Evolutionary conservation across 2,797 vertebrate genomes (phyloP), one percentile per base, ranked within the genome.

Genomic region (Pterois miles): DNA sequence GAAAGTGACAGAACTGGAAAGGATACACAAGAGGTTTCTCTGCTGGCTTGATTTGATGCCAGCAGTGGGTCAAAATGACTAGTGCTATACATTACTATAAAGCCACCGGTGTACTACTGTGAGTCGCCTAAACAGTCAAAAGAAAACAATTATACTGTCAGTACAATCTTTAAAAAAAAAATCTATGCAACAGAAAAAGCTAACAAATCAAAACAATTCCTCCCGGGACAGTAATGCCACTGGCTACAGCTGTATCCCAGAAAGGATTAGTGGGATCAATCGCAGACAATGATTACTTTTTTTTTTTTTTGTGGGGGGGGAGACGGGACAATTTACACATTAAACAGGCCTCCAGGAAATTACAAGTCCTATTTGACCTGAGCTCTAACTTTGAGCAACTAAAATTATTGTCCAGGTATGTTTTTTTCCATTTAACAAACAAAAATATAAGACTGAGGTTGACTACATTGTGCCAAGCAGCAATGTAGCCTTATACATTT

Each of bases 201-300:
- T 8, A 33, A 33, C 7, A 56, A 56, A 56, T 63, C 8, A 2
- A 38, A 46, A 53, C 50, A 64, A n/a, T 57, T 71, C 52, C 36
- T 65, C 13, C 33, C 0, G 5, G 65, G 48, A 59, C 33, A 64
- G 34, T 65, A 57, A 57, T 18, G 52, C 34, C 43, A 58, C 62
- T 60, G 64, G 67, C 63, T 54, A 48, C 58, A 56, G 57, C 57
- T 82, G 29, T 50, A 65, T 68, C 1, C 3, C 58, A 72, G 46
- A 48, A 40, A 59, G 43, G 63, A 82, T 76, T 43, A 68, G 64
- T 31, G 3, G 64, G 18, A 76, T 76, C 48, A 62, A 65, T 82
- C 25, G 25, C 76, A 66, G 53, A 60, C 23, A 54, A 34, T 65
- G 38, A 76, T 71, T 64, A 38, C 40, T 50, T 75, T 64, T 63